These are phyloP conservation scores for Lepidochitona cinerea DNA, from an alignment of 2,888 invertebrate species.

Conservation along the genomic window DNA sequence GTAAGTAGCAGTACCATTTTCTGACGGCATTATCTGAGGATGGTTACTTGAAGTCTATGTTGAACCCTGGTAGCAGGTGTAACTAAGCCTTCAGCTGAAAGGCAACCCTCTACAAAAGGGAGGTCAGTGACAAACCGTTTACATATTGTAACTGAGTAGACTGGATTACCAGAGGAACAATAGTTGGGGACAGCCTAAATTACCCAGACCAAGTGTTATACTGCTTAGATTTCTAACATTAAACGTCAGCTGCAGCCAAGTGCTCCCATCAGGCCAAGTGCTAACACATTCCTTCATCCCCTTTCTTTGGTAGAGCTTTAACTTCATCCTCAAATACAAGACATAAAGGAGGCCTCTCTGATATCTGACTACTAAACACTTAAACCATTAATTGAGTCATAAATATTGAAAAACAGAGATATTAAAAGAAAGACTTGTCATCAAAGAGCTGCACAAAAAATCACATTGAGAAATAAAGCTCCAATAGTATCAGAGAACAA, in stretches of 20 bases:
- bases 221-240: background rate
- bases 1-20: background rate
- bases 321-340: no score
- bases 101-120: background rate
- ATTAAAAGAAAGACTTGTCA: no score
- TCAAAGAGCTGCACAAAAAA: no score
- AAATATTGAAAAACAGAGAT: no score
- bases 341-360: no score
- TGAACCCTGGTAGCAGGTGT: background rate
- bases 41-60: background rate
- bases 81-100: background rate
- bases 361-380: no score
- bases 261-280: no score
- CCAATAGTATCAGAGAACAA: no score
- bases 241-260: background rate
- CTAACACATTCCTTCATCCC: no score
- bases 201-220: background rate
- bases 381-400: no score
- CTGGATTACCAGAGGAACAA: background rate
- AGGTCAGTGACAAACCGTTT: background rate
- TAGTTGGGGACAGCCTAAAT: background rate
- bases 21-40: background rate
- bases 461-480: no score
- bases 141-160: background rate
- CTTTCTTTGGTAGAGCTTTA: no score